Percentiles rank a stretch among this genome's conserved stretches.
Conservation (phyloP, 1,140 invertebrate genomes). For the Lepidurus arcticus region DNA sequence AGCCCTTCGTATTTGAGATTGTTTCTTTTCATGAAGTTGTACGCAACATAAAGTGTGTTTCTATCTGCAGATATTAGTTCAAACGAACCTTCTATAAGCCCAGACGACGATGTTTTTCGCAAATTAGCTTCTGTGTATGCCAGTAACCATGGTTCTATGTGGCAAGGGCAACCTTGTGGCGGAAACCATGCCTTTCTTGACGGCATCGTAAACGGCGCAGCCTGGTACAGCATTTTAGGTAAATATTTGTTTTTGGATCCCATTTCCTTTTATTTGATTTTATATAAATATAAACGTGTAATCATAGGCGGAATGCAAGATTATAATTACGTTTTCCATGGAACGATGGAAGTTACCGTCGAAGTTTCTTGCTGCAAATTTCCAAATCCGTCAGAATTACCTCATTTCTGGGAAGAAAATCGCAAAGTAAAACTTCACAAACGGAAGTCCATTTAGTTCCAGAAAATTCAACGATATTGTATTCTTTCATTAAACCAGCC, state of each 20-base stretch:
- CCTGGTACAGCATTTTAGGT: conserved; percentile 85
- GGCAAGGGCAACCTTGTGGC: conserved; percentile 66
- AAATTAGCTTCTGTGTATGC: conserved; percentile 84
- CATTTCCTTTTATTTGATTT: conserved; percentile 26
- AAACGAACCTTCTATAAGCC: conserved; percentile 65
- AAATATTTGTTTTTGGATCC: conserved; percentile 34
- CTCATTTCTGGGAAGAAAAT: conserved; percentile 93
- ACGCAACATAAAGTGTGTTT: not conserved
- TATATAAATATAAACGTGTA: not conserved
- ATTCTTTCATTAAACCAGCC: conserved; percentile 49
- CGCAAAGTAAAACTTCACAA: conserved; percentile 43
- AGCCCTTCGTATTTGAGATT: too few relatives aligned
- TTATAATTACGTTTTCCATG: conserved; percentile 96
- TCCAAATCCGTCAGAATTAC: conserved; percentile 73
- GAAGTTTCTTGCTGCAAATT: conserved; percentile 97
- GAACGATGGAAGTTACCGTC: conserved; percentile 96
- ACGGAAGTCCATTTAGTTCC: not conserved
- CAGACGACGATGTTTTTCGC: conserved; percentile 90
- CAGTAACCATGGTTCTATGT: conserved; percentile 80
- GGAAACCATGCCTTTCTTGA: conserved; percentile 65
- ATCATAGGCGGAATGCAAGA: conserved; percentile 75
- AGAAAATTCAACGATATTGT: not conserved
- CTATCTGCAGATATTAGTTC: conserved; percentile 3
- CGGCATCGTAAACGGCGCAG: conserved; percentile 87
- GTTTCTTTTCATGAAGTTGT: too few relatives aligned